phyloP scores from a whole-genome alignment of 1,140 invertebrate species.

The Drosophila yakuba region DNA sequence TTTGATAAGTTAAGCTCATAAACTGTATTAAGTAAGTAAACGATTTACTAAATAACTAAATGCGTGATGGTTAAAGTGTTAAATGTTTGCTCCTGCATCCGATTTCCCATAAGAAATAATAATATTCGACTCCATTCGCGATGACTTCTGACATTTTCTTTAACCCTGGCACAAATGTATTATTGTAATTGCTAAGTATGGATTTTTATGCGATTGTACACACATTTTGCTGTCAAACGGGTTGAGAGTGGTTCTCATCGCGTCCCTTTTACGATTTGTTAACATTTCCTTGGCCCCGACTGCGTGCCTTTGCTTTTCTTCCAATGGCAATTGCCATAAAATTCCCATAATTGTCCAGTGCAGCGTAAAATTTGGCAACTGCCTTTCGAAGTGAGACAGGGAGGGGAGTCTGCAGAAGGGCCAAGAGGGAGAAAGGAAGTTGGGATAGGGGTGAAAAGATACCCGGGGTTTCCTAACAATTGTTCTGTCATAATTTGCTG shows the following conservation, averaged over 20 bases:
- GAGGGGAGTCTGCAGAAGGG: constrained; percentile 19
- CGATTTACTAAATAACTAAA: neutral
- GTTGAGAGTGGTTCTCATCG: constrained; percentile 25
- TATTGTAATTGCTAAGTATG: constrained; percentile 29
- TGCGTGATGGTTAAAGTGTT: neutral
- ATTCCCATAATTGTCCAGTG: constrained; percentile 75
- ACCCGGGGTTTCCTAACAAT: constrained; percentile 31
- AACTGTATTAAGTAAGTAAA: no score
- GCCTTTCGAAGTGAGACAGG: constrained; percentile 19
- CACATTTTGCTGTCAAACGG: constrained; percentile 12
- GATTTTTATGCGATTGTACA: constrained; percentile 28
- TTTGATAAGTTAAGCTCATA: no score
- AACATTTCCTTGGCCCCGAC: constrained; percentile 59
- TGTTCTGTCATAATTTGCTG: constrained; percentile 56
- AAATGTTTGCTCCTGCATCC: neutral
- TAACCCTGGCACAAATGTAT: constrained; percentile 21
- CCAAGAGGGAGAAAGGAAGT: neutral
- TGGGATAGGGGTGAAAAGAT: constrained; percentile 22
- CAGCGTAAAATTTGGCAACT: constrained; percentile 75
- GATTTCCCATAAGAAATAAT: neutral
- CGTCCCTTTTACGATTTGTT: constrained; percentile 74
- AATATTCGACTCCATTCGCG: neutral
- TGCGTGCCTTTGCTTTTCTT: constrained; percentile 39
- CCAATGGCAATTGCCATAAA: constrained; percentile 76
- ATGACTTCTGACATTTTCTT: constrained; percentile 1